Conservation (phyloP, 2,888 invertebrate species). For the Rhyacophila evoluta region DNA sequence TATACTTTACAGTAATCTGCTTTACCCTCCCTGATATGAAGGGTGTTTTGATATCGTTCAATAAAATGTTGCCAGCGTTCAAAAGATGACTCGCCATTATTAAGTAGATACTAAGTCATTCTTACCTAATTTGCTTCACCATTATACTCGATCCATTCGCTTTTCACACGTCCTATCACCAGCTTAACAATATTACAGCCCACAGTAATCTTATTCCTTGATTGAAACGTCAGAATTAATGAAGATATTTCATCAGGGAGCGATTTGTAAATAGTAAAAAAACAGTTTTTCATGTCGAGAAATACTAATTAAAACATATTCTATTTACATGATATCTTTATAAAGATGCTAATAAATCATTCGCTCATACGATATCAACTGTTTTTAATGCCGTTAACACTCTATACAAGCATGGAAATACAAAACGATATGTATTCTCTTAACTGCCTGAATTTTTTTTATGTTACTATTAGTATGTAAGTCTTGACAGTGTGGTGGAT, state of each 20-base stretch:
- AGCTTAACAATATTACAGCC: background rate
- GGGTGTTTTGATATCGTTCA: background rate
- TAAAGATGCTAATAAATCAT: no score
- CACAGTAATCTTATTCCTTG: background rate
- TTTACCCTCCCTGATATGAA: background rate
- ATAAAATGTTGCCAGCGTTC: background rate
- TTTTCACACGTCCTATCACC: background rate
- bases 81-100: background rate
- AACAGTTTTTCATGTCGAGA: background rate
- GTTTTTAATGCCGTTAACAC: no score
- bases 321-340: background rate
- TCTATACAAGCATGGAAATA: no score
- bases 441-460: no score
- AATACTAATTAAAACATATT: background rate
- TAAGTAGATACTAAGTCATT: background rate
- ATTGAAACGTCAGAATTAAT: slow-evolving; percentile 14
- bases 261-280: background rate
- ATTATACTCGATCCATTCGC: background rate
- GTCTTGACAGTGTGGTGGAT: no score
- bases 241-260: background rate
- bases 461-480: no score
- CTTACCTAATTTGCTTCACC: background rate
- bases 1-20: background rate
- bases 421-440: no score
- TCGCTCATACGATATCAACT: no score